phyloP scores from a whole-genome alignment of 1,140 invertebrate genomes.

The Trichoplusia ni region DNA sequence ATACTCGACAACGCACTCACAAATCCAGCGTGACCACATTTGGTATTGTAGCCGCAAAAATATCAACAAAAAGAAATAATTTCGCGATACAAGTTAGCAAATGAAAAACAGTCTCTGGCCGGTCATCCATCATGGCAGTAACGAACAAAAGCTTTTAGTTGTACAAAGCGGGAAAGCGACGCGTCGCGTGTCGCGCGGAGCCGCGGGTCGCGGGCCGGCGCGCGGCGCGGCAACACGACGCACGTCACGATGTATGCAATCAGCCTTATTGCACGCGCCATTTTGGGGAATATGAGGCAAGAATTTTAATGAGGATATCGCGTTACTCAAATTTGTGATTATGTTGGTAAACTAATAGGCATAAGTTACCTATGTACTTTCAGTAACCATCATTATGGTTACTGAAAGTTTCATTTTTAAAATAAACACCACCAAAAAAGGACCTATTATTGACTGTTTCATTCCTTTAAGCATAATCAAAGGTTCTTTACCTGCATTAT shows the following conservation, averaged over 20 bases:
- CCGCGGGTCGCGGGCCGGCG: too few species aligned
- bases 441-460: too few species aligned
- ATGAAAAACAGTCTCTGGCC: slow-evolving; percentile 33
- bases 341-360: too few species aligned
- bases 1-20: background rate
- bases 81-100: slow-evolving; percentile 34
- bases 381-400: too few species aligned
- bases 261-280: slow-evolving; percentile 28
- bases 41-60: slow-evolving; percentile 19
- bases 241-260: slow-evolving; percentile 22
- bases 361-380: too few species aligned
- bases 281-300: slow-evolving; percentile 16
- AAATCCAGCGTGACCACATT: slow-evolving; percentile 7
- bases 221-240: background rate
- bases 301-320: slow-evolving; percentile 18
- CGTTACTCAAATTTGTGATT: background rate
- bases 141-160: slow-evolving; percentile 54
- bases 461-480: too few species aligned
- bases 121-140: slow-evolving; percentile 43
- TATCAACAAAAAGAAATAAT: slow-evolving; percentile 35
- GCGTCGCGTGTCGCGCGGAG: background rate
- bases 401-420: too few species aligned
- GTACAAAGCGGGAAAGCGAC: slow-evolving; percentile 33
- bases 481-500: too few species aligned
- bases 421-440: too few species aligned